Base-by-base conservation (phyloP, 2,113 vertebrate genomes). In the Trematomus loennbergii region DNA sequence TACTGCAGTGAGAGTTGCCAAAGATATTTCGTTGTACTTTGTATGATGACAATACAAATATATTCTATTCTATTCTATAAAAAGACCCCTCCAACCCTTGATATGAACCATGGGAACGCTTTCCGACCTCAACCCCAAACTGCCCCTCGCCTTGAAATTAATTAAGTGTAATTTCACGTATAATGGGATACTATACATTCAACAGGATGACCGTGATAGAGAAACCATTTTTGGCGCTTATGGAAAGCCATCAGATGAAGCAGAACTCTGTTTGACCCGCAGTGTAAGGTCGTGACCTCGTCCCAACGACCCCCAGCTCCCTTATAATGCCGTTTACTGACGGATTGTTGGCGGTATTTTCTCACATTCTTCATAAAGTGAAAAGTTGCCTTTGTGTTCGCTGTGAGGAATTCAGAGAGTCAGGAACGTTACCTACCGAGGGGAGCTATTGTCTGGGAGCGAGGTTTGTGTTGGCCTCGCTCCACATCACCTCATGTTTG, bases 401-500 rank as follows among this genome's bases (percentile, higher is more conserved):
- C 62, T 36, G 52, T 72, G 82, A 49, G 83, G 87, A 84, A 86
- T 89, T 78, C 63, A 77, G 52, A 72, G 40, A 78, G 65, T 83
- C 75, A 52, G 72, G 85, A 88, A 88, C 85, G 69, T 86, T 84
- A 86, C 87, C 90, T 74, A 86, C 82, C 78, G 17, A 78, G 88
- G 85, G 65, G 58, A 77, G 85, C 82, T 66, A 72, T 87, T 89
- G 91, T 91, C 89, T 92, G 86, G 88, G 87, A 75, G 82, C 13
- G 10, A 70, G 65, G 90, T 94, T 93, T 94, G 74, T 83, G 74
- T 87, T 91, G 92, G 93, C 85, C 20, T 1, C 0, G 17, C 61
- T 89, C 93, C 94, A 95, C 85, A 86, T 90, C 89, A 72, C 89
- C 92, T 91, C 93, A 92, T 93, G 92, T 88, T 91, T 43, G 85